A percentile compares a stretch with the other conserved stretches of the same genome.
Evolutionary conservation across 2,888 invertebrate species (phyloP).

Genomic region (Cheilosia scutellata): DNA sequence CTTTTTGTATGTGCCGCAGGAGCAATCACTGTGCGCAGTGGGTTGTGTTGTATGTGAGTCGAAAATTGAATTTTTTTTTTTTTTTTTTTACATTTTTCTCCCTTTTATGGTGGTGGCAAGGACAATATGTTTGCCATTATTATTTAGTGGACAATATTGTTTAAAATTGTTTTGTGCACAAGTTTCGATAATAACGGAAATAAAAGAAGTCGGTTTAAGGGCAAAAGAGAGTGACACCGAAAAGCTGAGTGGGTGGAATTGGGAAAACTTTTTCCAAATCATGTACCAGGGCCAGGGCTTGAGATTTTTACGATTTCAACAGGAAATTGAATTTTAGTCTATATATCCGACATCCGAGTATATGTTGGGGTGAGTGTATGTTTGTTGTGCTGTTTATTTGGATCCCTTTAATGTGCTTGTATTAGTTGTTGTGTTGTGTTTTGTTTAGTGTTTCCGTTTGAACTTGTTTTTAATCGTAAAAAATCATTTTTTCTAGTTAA

Average conservation of each 20-base stretch:
- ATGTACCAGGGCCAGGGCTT: constrained; percentile 7
- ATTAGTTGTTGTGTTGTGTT: constrained; percentile 5
- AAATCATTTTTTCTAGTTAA: too few relatives aligned
- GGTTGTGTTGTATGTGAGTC: not conserved
- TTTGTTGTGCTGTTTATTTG: constrained; percentile 21
- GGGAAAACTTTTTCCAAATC: constrained; percentile 22
- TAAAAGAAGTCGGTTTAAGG: constrained; percentile 37
- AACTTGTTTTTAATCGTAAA: not conserved
- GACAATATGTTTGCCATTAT: constrained; percentile 66
- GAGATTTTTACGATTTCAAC: constrained; percentile 50
- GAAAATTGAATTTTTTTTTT: constrained; percentile 56
- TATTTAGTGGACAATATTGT: constrained; percentile 71
- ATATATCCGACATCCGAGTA: not conserved
- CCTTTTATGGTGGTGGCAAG: constrained; percentile 20
- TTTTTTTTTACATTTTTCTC: not conserved
- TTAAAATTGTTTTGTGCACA: constrained; percentile 66
- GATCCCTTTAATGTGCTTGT: constrained; percentile 23
- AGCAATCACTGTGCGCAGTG: not conserved
- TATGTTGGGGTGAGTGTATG: not conserved
- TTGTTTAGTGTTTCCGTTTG: constrained; percentile 18
- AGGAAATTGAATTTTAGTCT: constrained; percentile 50
- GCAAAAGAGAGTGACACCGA: not conserved
- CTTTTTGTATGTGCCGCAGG: not conserved
- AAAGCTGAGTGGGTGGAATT: not conserved
- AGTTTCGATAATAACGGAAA: constrained; percentile 60